phyloP scores from a whole-genome alignment of 1,140 invertebrate species.

The Reticulitermes speratus region DNA sequence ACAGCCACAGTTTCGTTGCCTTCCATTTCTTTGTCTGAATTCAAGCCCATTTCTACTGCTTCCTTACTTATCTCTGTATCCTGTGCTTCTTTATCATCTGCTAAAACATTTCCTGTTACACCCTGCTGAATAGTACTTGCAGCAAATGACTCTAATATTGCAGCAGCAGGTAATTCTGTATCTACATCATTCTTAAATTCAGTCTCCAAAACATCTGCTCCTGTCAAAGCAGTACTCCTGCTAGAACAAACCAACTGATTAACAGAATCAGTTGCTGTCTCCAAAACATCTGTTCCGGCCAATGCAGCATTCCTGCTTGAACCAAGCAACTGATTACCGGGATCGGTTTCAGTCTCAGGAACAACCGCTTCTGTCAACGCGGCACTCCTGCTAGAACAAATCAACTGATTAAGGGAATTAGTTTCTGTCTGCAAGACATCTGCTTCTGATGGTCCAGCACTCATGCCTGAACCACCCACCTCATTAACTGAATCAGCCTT shows the following conservation, averaged over 20 bases:
- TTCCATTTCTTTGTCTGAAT: background rate
- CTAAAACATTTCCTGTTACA: background rate
- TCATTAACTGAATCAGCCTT: background rate
- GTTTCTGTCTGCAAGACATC: no score
- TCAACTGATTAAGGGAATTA: background rate
- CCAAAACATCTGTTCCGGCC: no score
- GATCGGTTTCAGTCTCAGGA: background rate
- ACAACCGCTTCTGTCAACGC: background rate
- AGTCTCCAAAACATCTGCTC: background rate
- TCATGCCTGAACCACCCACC: no score
- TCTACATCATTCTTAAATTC: background rate
- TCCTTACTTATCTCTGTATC: background rate
- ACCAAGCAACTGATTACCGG: no score
- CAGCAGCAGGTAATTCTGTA: no score
- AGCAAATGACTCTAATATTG: background rate
- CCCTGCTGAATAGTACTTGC: background rate
- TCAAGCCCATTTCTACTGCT: background rate
- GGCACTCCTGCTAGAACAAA: background rate
- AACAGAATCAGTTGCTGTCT: no score
- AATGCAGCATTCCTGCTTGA: no score
- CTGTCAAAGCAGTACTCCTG: background rate
- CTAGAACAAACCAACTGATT: background rate
- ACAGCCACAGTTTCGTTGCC: background rate
- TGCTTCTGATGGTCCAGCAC: no score
- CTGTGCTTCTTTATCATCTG: background rate